Percentiles rank a stretch among this genome's conserved stretches.
These are phyloP conservation scores for Nanorana parkeri DNA, from an alignment of 2,113 vertebrate species.

Conservation along the genomic window DNA sequence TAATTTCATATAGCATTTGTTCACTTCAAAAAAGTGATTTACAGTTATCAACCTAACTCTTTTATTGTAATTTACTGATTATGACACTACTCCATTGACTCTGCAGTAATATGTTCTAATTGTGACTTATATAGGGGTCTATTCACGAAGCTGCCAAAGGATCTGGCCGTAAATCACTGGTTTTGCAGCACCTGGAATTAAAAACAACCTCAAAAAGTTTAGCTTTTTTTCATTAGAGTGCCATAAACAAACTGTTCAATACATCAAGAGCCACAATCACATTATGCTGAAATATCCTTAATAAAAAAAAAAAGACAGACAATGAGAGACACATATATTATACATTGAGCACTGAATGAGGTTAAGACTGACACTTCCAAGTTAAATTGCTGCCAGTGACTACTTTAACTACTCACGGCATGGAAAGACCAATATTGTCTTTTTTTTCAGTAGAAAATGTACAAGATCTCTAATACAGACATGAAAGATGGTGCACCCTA, in stretches of 20 bases:
- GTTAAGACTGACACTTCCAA: slow-evolving; percentile 16
- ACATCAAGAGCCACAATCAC: not conserved
- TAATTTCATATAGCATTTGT: no score
- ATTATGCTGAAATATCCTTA: slow-evolving; percentile 2
- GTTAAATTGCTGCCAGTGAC: slow-evolving; percentile 22
- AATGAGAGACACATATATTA: slow-evolving; percentile 7
- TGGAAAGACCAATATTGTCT: slow-evolving; percentile 37
- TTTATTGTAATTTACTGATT: no score
- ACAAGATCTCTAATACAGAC: slow-evolving; percentile 31
- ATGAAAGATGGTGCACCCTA: slow-evolving; percentile 38
- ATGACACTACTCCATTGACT: no score
- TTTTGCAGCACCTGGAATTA: not conserved
- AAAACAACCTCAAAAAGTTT: not conserved
- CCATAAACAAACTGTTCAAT: not conserved
- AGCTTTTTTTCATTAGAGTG: slow-evolving; percentile 9
- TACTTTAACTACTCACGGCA: slow-evolving; percentile 6
- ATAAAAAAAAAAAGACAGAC: slow-evolving; percentile 1
- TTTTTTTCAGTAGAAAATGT: slow-evolving; percentile 16
- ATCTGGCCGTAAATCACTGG: no score
- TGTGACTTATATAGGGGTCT: not conserved
- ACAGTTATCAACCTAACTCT: no score
- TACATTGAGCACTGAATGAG: slow-evolving; percentile 32
- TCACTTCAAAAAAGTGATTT: no score
- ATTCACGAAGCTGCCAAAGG: no score
- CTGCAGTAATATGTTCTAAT: no score